Evolutionary conservation across 2,113 vertebrate species (phyloP).

Genomic region (Anhinga anhinga): DNA sequence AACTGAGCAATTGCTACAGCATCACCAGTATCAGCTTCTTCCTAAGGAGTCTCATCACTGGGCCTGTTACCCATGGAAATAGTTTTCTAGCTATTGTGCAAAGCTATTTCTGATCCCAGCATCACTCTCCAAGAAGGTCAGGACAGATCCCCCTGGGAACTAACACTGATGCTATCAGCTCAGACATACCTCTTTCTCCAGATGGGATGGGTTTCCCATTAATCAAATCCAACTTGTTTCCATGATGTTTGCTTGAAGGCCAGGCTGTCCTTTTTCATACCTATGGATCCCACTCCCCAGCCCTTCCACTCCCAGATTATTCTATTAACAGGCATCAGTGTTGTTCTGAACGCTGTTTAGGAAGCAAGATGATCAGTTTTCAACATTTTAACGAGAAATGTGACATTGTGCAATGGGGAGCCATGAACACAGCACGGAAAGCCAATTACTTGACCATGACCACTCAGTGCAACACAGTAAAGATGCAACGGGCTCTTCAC

Average conservation of each 20-base stretch:
- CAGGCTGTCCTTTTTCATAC: neutral
- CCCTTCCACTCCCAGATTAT: neutral
- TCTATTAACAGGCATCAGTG: conserved; percentile 35
- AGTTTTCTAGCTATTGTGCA: neutral
- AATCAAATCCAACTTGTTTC: neutral
- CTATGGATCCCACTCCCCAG: neutral
- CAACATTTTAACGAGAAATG: conserved; percentile 68
- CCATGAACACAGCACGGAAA: neutral
- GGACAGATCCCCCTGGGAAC: conserved; percentile 12
- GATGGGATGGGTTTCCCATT: neutral
- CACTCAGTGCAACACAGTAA: neutral
- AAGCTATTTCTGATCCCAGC: conserved; percentile 52
- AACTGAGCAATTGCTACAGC: neutral
- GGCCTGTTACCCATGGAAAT: neutral
- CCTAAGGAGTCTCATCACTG: neutral
- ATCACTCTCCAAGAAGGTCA: conserved; percentile 14
- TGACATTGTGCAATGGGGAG: conserved; percentile 23
- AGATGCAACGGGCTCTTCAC: neutral
- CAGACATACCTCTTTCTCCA: neutral
- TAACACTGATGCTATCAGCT: conserved; percentile 58
- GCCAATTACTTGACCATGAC: neutral
- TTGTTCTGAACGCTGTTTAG: conserved; percentile 9
- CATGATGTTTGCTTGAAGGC: neutral
- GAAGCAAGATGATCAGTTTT: conserved; percentile 55
- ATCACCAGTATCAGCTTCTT: neutral